phyloP scores from a whole-genome alignment of 1,140 invertebrate genomes.

The Eriocheir sinensis region DNA sequence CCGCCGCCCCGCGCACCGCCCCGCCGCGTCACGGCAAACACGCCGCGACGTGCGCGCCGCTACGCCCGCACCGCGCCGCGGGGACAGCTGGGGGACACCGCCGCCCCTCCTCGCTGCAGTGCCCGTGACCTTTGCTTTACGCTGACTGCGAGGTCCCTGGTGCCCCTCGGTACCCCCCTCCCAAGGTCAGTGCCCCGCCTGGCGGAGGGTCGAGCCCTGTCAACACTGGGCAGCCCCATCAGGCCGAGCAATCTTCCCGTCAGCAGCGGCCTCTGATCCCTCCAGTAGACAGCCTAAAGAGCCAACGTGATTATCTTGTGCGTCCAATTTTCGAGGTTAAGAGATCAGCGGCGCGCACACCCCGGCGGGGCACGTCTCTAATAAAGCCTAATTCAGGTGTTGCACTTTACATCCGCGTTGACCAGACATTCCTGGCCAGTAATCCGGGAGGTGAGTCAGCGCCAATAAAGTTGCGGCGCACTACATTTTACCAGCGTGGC shows the following conservation, averaged over 20 bases:
- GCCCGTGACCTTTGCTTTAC: not conserved
- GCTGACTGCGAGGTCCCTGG: not conserved
- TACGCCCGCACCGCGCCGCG: constrained; percentile 5
- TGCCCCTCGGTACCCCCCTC: no score
- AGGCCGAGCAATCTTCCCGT: not conserved
- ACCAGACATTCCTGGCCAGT: not conserved
- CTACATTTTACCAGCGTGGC: no score
- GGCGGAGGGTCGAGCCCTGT: not conserved
- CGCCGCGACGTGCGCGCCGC: not conserved
- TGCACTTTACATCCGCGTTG: not conserved
- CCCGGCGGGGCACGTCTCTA: not conserved
- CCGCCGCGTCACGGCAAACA: not conserved
- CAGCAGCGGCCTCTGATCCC: not conserved
- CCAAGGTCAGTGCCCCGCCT: not conserved
- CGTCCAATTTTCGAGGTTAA: not conserved
- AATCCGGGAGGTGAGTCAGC: not conserved
- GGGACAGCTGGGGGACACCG: not conserved
- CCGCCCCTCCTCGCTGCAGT: not conserved
- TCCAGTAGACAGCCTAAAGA: not conserved
- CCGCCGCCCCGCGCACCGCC: not conserved
- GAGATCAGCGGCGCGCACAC: not conserved
- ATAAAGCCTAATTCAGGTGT: not conserved
- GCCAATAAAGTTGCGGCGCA: no score
- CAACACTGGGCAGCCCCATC: not conserved
- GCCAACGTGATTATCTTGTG: constrained; percentile 14